Evolutionary conservation across 2,797 vertebrate genomes (phyloP), one percentile per base, ranked within the genome.

Genomic region (Esox masquinongy): DNA sequence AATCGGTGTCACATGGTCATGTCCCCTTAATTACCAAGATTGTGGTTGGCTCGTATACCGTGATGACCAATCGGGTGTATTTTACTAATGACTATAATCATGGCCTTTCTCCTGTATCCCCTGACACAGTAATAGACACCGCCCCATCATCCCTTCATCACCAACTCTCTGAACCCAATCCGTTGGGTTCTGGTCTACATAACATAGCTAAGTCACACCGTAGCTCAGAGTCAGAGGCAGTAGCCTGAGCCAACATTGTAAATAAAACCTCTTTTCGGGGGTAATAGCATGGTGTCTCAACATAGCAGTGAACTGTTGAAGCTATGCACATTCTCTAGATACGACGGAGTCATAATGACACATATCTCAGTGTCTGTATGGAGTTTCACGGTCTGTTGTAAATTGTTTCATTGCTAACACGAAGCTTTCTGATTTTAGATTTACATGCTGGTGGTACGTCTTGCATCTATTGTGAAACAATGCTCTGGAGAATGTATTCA

Each of bases 21-120:
- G 74, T 73, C 26, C 71, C 72, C 15, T 66, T 84, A 84, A 87
- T 84, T 85, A 83, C 79, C 66, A 70, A 78, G 75, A 77, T 74
- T 70, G 78, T 70, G 77, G 71, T 51, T 80, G 79, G 82, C 80
- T 72, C 79, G 78, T 80, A 74, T 79, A 74, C 86, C 81, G 82
- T 70, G 74, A 74, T 61, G 73, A 84, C 71, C 80, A 79, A 80
- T 84, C 73, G 84, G 77, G 63, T 75, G 82, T 79, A 84, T 79
- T 82, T 77, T 82, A 82, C 73, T 90, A 88, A 91, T 90, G 79
- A 90, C 87, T 89, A 68, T 89, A 68, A 88, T 90, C 84, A 81
- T 61, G 68, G 69, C 68, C 74, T 36, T 85, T 83, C 85, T 71
- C 49, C 71, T 49, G 49, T 70, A 69, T 80, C 79, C 78, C 70